These are phyloP conservation scores for Gallinago undulata DNA, from an alignment of 2,113 vertebrate genomes.

Conservation along the genomic window DNA sequence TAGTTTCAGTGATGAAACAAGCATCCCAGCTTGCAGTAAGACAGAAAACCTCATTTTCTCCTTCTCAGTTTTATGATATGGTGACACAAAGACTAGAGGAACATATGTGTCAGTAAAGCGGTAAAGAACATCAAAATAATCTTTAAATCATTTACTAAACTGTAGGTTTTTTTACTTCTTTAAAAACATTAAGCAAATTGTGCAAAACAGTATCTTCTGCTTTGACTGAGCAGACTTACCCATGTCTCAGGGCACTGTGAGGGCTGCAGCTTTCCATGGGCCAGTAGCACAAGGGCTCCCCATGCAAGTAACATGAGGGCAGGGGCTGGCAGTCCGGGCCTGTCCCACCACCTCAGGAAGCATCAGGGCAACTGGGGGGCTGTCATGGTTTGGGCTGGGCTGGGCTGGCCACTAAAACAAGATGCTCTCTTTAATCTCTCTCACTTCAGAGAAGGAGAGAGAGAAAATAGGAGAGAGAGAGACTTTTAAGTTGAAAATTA, in stretches of 20 bases:
- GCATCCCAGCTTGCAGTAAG: background rate
- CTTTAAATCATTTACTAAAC: background rate
- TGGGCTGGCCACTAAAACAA: background rate
- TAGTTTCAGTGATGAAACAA: background rate
- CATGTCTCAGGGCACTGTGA: fast-evolving
- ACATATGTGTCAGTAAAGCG: background rate
- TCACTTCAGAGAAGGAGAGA: background rate
- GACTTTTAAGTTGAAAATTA: background rate
- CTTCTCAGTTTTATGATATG: background rate
- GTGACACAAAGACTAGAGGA: background rate
- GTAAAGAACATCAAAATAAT: background rate
- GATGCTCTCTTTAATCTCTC: background rate
- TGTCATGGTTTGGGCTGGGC: background rate
- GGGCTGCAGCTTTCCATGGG: background rate
- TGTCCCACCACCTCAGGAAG: background rate
- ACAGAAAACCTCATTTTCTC: background rate
- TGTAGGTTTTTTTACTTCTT: background rate
- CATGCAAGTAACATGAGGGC: fast-evolving
- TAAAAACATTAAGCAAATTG: background rate
- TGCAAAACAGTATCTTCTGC: background rate
- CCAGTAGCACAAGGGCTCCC: background rate
- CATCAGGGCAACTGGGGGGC: background rate
- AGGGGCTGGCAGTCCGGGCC: background rate
- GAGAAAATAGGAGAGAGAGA: background rate
- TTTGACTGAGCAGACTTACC: background rate